phyloP scores from a whole-genome alignment of 1,140 invertebrate genomes.

The Drosophila kanapiae region DNA sequence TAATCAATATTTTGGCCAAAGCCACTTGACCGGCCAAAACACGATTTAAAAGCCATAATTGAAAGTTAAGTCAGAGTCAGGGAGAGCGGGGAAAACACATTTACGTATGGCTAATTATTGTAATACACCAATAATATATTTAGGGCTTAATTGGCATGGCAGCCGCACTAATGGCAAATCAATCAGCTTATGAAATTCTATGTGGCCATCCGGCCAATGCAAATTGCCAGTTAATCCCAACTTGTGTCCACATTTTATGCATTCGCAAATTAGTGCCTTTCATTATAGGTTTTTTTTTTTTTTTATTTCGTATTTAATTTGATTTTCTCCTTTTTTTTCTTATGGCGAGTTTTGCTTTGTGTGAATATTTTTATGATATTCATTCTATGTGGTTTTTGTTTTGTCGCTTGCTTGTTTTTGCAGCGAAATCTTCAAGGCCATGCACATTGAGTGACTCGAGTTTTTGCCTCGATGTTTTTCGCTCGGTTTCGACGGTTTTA shows the following conservation, averaged over 20 bases:
- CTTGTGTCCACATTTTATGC: conserved; percentile 48
- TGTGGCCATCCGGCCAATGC: conserved; percentile 26
- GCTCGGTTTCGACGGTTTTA: conserved; percentile 53
- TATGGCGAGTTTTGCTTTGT: conserved; percentile 57
- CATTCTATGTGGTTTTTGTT: conserved; percentile 35
- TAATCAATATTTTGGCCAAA: conserved; percentile 65
- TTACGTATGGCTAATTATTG: conserved; percentile 31
- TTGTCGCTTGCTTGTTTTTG: conserved; percentile 41
- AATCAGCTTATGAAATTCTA: conserved; percentile 37
- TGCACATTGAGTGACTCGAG: conserved; percentile 71
- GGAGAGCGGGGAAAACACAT: conserved; percentile 2
- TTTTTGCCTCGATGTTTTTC: conserved; percentile 61
- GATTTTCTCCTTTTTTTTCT: not conserved
- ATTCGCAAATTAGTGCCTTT: conserved; percentile 78
- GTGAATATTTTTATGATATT: conserved; percentile 62
- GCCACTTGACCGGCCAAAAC: conserved; percentile 42
- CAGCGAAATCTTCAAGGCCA: conserved; percentile 80
- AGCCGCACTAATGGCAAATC: conserved; percentile 20
- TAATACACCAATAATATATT: conserved; percentile 19
- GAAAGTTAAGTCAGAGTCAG: conserved; percentile 12
- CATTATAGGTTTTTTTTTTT: conserved; percentile 52
- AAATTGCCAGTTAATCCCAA: conserved; percentile 29
- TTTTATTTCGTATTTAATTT: not conserved
- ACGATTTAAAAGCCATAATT: conserved; percentile 42
- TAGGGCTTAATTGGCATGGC: conserved; percentile 21